Conservation (phyloP, 2,797 vertebrate genomes). For the Manis crassicaudata region DNA sequence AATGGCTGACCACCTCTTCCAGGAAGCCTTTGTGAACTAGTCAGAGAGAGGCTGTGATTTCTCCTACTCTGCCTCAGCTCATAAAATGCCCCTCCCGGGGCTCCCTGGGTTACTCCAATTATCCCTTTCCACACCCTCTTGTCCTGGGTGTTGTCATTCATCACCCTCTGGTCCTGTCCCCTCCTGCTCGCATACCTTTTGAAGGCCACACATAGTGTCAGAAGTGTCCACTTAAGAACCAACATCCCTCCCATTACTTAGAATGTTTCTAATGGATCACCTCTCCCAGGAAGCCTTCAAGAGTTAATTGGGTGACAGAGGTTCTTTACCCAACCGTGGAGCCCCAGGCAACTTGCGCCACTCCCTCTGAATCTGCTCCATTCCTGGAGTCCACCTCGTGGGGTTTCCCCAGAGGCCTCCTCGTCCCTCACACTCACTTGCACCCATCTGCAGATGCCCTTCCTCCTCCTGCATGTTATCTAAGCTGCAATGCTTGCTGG, state of each 20-base stretch:
- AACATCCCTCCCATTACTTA: neutral
- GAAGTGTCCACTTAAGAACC: neutral
- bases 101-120: neutral
- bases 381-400: too few relatives aligned
- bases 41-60: slow-evolving; percentile 11
- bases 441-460: neutral
- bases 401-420: neutral
- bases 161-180: neutral
- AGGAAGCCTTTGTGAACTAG: slow-evolving; percentile 28
- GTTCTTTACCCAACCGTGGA: neutral
- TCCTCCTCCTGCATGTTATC: neutral
- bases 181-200: neutral
- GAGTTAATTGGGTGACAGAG: neutral
- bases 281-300: neutral
- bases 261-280: neutral
- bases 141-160: neutral
- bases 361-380: neutral
- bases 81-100: neutral
- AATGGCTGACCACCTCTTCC: neutral
- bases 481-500: neutral
- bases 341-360: neutral
- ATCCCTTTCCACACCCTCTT: neutral
- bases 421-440: too few relatives aligned
- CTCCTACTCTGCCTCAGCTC: neutral
- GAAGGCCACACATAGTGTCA: neutral